Evolutionary conservation across 1,140 invertebrate species (phyloP).

Genomic region (Protaetia brevitarsis): DNA sequence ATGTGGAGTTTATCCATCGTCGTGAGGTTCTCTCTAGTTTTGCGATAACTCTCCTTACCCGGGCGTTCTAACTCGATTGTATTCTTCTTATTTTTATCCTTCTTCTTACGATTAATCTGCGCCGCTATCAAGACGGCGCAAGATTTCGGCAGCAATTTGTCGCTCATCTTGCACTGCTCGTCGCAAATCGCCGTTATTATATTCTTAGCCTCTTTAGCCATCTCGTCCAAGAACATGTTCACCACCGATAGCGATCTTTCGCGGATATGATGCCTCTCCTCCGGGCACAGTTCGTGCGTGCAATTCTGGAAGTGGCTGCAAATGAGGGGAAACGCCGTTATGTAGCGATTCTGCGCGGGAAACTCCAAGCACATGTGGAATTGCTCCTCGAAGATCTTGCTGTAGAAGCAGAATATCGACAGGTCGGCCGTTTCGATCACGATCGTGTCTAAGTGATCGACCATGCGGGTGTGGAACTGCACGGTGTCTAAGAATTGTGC

Average conservation of each 20-base stretch:
- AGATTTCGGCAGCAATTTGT: conserved; percentile 92
- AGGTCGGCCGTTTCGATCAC: conserved; percentile 95
- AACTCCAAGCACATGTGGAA: conserved; percentile 99
- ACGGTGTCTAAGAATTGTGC: conserved; percentile 93
- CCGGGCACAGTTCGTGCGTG: conserved; percentile 96
- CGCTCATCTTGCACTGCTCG: conserved; percentile 91
- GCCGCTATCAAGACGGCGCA: conserved; percentile 86
- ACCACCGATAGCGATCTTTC: conserved; percentile 94
- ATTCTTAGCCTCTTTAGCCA: conserved; percentile 98
- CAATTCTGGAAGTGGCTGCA: conserved; percentile 98
- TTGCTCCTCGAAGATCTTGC: conserved; percentile 95
- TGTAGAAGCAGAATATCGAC: conserved; percentile 97
- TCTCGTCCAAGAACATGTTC: conserved; percentile 97
- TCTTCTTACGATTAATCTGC: conserved; percentile 85
- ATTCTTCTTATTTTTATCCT: conserved; percentile 87
- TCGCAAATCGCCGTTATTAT: conserved; percentile 98
- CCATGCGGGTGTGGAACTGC: conserved; percentile 96
- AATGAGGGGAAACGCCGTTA: conserved; percentile 96
- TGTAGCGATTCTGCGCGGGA: conserved; percentile 95
- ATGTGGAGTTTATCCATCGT: conserved; percentile 99
- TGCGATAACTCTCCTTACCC: conserved; percentile 90
- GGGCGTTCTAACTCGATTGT: conserved; percentile 82
- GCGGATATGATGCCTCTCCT: conserved; percentile 95
- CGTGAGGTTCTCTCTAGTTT: conserved; percentile 93
- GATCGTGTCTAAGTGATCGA: conserved; percentile 97